A percentile compares a stretch with the other conserved stretches of the same genome.
phyloP scores from a whole-genome alignment of 2,888 invertebrate genomes.

The Tenodera sinensis region DNA sequence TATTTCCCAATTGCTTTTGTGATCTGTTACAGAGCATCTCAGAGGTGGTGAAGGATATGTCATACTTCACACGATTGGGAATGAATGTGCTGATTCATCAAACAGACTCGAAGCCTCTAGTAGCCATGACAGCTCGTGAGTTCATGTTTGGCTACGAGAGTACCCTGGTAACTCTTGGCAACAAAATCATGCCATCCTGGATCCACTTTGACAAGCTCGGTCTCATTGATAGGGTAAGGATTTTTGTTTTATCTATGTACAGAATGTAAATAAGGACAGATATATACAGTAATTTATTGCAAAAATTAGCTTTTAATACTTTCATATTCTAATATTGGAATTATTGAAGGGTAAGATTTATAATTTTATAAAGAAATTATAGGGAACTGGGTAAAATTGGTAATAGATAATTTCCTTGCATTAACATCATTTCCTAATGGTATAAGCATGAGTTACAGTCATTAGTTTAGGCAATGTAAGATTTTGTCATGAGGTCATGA shows the following conservation, averaged over 20 bases:
- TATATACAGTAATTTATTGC: no score
- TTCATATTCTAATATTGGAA: no score
- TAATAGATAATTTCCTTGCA: no score
- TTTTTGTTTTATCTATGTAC: not conserved
- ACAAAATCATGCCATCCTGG: slow-evolving; percentile 78
- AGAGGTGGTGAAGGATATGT: slow-evolving; percentile 65
- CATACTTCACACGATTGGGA: slow-evolving; percentile 62
- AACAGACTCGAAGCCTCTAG: slow-evolving; percentile 66
- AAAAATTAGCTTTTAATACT: no score
- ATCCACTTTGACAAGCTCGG: slow-evolving; percentile 84
- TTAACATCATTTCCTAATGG: no score
- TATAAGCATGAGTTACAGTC: no score
- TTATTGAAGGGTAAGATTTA: no score
- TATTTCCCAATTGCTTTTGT: not conserved
- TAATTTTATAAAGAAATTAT: no score
- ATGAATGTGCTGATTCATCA: slow-evolving; percentile 67
- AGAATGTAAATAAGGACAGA: no score
- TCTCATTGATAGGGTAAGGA: slow-evolving; percentile 77
- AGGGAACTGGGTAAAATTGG: no score
- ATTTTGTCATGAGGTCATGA: no score
- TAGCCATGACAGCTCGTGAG: slow-evolving; percentile 76
- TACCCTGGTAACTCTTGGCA: slow-evolving; percentile 76
- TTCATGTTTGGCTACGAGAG: slow-evolving; percentile 88
- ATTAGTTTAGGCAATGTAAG: no score
- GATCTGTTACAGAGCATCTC: slow-evolving; percentile 66